Percentiles rank a stretch among this genome's conserved stretches.
phyloP scores from a whole-genome alignment of 2,113 vertebrate genomes.

The Oostethus manadensis region DNA sequence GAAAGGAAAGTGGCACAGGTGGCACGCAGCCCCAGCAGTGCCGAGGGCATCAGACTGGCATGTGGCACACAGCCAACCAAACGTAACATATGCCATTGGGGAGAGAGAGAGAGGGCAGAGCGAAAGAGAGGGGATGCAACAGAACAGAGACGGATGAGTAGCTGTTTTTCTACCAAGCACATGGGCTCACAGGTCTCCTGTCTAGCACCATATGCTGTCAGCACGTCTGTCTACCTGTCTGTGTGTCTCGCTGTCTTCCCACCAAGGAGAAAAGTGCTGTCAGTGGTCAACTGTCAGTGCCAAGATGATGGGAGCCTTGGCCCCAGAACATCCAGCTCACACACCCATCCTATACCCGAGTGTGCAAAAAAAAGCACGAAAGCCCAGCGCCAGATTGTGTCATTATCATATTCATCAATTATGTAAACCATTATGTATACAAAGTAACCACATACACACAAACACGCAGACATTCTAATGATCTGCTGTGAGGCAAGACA shows the following conservation, averaged over 20 bases:
- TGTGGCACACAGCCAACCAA: constrained; percentile 72
- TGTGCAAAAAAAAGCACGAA: constrained; percentile 41
- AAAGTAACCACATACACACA: constrained; percentile 35
- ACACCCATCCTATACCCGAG: constrained; percentile 25
- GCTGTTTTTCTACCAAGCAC: constrained; percentile 53
- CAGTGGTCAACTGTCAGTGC: constrained; percentile 57
- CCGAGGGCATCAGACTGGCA: constrained; percentile 67
- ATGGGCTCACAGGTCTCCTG: constrained; percentile 62
- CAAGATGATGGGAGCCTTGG: constrained; percentile 36
- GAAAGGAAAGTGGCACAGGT: constrained; percentile 70
- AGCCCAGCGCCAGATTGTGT: constrained; percentile 67
- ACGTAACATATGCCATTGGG: constrained; percentile 67
- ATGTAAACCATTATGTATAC: constrained; percentile 76
- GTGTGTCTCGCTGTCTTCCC: constrained; percentile 37
- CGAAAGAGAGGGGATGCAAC: constrained; percentile 25
- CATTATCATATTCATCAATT: constrained; percentile 81
- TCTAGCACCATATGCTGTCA: constrained; percentile 61
- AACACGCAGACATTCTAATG: constrained; percentile 66
- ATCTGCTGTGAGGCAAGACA: constrained; percentile 61
- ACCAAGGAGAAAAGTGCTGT: constrained; percentile 53
- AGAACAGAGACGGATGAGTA: constrained; percentile 12
- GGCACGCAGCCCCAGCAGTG: constrained; percentile 60
- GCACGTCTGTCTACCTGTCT: constrained; percentile 48
- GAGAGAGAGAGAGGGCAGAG: constrained; percentile 9
- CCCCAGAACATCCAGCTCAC: constrained; percentile 16